Evolutionary conservation across 2,888 invertebrate species (phyloP), one percentile per base, ranked within the genome.

Genomic region (Formica aserva): DNA sequence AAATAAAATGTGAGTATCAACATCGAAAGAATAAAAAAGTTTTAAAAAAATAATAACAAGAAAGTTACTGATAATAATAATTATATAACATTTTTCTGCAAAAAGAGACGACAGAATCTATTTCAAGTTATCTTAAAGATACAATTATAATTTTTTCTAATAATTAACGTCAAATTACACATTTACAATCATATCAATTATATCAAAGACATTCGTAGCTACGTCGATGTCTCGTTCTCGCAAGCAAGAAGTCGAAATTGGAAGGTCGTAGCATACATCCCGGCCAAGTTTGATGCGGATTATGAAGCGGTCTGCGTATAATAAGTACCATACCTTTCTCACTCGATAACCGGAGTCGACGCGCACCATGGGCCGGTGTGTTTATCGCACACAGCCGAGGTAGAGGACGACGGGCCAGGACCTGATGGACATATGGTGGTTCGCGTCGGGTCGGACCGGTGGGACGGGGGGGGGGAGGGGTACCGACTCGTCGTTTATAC

Each of bases 401-500:
- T 60, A 81, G 71, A 78, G 60, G 48, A 83, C 57, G 71, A 86
- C 84, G 82, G 63, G 85, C 83, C 83, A 41, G 41, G 69, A 74
- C 80, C 89, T 88, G 89, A 91, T 89, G 89, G 91, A 90, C 91
- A 90, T 88, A 85, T 83, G 87, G 88, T 82, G 89, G 87, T 88
- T 84, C 91, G 52, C 55, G 90, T 86, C 88, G 88, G 83, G 88
- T 35, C 82, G 91, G 85, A 84, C 82, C 85, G 88, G 55, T 0
- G 26, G 6, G 60, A 1, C 15, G 2, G 22, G 15, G 15, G 45
- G 13, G 13, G 41, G 41, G 41, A 3, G 45, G 48, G 38, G 89
- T 85, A 86, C 86, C 52, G 89, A 89, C 90, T 91, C 90, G 89
- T 90, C 92, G 92, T 93, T 93, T 92, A 93, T 92, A 91, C 93